Conservation (phyloP, 2,888 invertebrate genomes). For the Tholera decimalis region DNA sequence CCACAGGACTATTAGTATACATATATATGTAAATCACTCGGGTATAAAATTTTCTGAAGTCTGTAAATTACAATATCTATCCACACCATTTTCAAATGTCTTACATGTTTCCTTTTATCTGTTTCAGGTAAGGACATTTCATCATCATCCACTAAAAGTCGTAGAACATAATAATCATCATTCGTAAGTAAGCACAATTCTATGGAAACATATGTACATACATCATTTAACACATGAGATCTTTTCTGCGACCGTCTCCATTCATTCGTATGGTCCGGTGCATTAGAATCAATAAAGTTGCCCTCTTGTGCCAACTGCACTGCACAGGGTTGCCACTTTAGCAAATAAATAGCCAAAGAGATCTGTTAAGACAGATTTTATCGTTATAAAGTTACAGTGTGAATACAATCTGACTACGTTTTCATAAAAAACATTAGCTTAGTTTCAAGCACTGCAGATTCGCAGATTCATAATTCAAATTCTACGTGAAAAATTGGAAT, state of each 20-base stretch:
- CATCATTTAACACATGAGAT: constrained; percentile 3
- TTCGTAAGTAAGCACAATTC: constrained; percentile 25
- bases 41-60: no score
- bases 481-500: no score
- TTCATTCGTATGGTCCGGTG: constrained; percentile 9
- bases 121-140: constrained; percentile 57
- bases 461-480: no score
- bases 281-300: constrained; percentile 36
- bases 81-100: no score
- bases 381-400: background rate
- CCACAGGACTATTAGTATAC: no score
- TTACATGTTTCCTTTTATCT: constrained; percentile 8
- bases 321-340: constrained; percentile 10
- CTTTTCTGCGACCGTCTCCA: background rate
- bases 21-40: no score
- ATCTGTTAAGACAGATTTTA: no score
- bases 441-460: no score
- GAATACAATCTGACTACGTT: no score
- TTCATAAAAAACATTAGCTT: no score
- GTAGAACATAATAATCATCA: background rate
- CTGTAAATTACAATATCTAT: no score
- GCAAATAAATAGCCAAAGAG: no score
- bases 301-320: background rate
- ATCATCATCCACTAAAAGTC: background rate
- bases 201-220: background rate